Conservation (phyloP, 2,888 invertebrate genomes). For the Protonemura montana region DNA sequence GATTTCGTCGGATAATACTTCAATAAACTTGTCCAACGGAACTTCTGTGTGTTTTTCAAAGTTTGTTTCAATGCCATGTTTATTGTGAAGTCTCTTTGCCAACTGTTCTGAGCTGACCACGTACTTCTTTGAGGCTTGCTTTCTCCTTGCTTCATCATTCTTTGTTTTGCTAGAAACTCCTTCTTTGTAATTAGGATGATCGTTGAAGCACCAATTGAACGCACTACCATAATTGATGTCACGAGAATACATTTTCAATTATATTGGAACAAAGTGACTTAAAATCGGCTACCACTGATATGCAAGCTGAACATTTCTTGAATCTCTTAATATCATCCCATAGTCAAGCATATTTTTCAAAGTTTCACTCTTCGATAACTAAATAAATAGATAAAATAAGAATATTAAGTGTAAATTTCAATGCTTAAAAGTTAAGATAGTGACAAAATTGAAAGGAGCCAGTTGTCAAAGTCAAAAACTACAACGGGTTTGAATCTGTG, state of each 20-base stretch:
- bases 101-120: not conserved
- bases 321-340: no score
- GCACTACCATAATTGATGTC: not conserved
- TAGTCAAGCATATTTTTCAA: no score
- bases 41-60: not conserved
- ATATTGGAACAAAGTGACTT: no score
- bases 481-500: no score
- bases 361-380: no score
- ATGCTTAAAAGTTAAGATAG: no score
- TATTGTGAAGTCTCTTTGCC: not conserved
- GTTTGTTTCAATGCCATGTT: not conserved
- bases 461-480: no score
- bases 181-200: not conserved
- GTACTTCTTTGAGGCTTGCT: not conserved
- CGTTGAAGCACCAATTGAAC: not conserved
- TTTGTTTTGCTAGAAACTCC: not conserved
- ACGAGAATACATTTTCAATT: not conserved
- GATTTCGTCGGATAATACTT: not conserved
- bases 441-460: no score
- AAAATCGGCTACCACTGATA: no score
- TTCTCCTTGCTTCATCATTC: not conserved
- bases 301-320: no score
- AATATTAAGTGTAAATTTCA: no score
- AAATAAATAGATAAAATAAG: no score
- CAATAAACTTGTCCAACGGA: not conserved